Evolutionary conservation across 2,113 vertebrate species (phyloP).

Genomic region (Heliornis fulica): DNA sequence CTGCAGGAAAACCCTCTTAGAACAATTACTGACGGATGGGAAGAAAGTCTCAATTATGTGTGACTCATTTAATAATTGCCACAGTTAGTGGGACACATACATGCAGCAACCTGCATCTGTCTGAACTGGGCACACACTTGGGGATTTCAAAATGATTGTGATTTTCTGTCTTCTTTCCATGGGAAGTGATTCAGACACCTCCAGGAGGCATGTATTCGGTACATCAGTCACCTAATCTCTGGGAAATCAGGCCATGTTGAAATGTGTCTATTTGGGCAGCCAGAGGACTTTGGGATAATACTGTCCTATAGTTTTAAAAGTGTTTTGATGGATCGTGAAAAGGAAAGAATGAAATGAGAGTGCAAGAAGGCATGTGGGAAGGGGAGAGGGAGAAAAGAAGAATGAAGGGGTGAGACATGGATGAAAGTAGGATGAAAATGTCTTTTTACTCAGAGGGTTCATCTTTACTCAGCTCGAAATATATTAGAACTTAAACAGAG

Average conservation of each 20-base stretch:
- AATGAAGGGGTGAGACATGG: neutral
- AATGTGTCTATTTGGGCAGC: neutral
- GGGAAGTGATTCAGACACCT: slow-evolving; percentile 37
- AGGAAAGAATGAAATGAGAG: neutral
- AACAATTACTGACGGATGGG: neutral
- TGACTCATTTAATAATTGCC: slow-evolving; percentile 15
- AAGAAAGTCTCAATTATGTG: neutral
- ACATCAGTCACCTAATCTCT: neutral
- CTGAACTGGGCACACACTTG: neutral
- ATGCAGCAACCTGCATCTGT: neutral
- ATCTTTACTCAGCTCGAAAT: neutral
- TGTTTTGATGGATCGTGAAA: neutral
- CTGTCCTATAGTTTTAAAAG: neutral
- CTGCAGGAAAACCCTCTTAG: neutral
- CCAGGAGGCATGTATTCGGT: neutral
- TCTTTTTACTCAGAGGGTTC: neutral
- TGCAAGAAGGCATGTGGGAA: neutral
- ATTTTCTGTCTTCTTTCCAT: neutral
- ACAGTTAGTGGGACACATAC: neutral
- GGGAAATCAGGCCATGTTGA: neutral
- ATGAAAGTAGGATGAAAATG: neutral
- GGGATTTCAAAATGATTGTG: neutral
- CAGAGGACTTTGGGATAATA: neutral
- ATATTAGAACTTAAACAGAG: neutral
- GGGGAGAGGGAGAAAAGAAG: neutral